Base-by-base conservation (phyloP, 2,113 vertebrate species). In the Indicator indicator region DNA sequence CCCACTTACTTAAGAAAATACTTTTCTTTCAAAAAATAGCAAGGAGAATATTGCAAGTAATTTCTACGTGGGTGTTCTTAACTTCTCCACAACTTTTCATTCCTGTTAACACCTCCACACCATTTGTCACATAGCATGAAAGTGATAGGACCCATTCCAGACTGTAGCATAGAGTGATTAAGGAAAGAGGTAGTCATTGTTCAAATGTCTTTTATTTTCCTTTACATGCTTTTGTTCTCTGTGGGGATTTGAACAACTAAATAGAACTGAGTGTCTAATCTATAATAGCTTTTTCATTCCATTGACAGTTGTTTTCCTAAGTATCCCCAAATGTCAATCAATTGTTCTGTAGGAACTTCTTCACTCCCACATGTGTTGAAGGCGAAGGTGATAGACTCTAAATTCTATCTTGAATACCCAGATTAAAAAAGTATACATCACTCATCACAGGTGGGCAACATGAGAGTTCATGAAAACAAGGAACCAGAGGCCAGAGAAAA, bases 381-480 rank as follows among this genome's bases (percentile, higher is more conserved):
- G 32, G 67, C 17, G 9, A 82, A 92, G 18, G 36, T 5, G 82
- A 63, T 30, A 52, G 32, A 40, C 71, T 56, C 48, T 78, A 48
- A 86, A 60, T 24, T 71, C 9, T 52, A 80, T 50, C 9, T 58
- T 27, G 24, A 82, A 93, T 81, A 72, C 3, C 1, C 5, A 7
- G 18, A 10, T 9, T 0, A 0, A 33, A 38, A 63, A 77, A 4
- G 4, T 36, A 12, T 7, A 7, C 64, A 24, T 32, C 24, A 13
- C 18, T 81, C 28, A 55, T 48, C 21, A 28, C 16, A 63, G 19
- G 16, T 48, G 24, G 12, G 44, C 3, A 79, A 38, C 16, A n/a
- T 1, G 27, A 71, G 30, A 33, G 21, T 58, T 72, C 6, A 16
- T 33, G 32, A 63, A 90, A 73, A 77, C 6, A 6, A 18, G 10